Evolutionary conservation across 2,888 invertebrate species (phyloP).

Genomic region (Leptura quadrifasciata): DNA sequence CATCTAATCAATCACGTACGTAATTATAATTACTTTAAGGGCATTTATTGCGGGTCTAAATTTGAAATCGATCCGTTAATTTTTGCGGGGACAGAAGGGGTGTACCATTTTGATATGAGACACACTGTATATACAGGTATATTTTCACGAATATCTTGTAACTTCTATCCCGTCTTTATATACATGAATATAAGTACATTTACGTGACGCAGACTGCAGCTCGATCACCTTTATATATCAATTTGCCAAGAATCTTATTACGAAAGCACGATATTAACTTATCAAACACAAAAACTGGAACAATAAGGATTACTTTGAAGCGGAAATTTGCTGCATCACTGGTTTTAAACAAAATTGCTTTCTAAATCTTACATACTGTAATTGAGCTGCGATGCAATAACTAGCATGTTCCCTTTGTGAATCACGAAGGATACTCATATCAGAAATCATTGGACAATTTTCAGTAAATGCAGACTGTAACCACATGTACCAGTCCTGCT

Average conservation of each 20-base stretch:
- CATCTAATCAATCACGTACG: too few relatives aligned
- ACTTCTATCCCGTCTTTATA: not conserved
- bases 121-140: too few relatives aligned
- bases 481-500: constrained; percentile 17
- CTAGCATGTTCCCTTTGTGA: constrained; percentile 37
- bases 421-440: constrained; percentile 24
- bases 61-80: too few relatives aligned
- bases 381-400: constrained; percentile 43
- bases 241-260: constrained; percentile 49
- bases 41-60: too few relatives aligned
- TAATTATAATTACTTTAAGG: too few relatives aligned
- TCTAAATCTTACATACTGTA: constrained; percentile 39
- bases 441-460: constrained; percentile 29
- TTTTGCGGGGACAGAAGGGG: too few relatives aligned
- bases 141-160: not conserved
- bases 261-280: constrained; percentile 45
- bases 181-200: not conserved
- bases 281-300: constrained; percentile 52
- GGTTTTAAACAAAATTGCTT: constrained; percentile 51
- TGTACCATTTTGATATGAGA: too few relatives aligned
- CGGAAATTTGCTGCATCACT: constrained; percentile 53
- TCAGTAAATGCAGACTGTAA: constrained; percentile 35
- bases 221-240: constrained; percentile 47
- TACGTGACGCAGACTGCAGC: constrained; percentile 25
- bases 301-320: constrained; percentile 47